A percentile compares a stretch with the other conserved stretches of the same genome.
Conservation (phyloP, 1,140 invertebrate genomes). For the Heliothis subflexa region DNA sequence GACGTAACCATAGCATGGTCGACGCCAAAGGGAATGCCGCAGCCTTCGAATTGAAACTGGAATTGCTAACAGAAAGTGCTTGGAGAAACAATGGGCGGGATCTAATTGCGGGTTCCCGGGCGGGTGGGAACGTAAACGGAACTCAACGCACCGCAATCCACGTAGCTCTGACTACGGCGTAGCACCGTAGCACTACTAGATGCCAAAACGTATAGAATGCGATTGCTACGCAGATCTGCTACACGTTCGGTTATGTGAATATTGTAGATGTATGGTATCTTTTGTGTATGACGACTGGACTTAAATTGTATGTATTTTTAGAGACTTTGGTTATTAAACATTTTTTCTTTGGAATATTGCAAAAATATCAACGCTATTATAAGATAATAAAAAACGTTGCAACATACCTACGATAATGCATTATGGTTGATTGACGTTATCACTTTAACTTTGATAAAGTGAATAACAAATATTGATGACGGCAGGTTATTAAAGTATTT, state of each 20-base stretch:
- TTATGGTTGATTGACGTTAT: too few species aligned
- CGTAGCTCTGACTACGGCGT: conserved; percentile 37
- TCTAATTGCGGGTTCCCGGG: conserved; percentile 65
- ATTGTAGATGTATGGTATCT: neutral
- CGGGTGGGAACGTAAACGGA: conserved; percentile 58
- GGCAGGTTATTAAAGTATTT: neutral
- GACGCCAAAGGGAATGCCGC: conserved; percentile 52
- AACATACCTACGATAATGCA: too few species aligned
- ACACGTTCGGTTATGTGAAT: neutral
- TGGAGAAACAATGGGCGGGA: conserved; percentile 62
- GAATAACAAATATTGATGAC: too few species aligned
- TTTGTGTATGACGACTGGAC: neutral
- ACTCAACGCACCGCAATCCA: conserved; percentile 61
- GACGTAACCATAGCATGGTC: conserved; percentile 21
- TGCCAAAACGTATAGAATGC: conserved; percentile 47
- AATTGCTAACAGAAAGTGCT: conserved; percentile 65
- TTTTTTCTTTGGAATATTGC: too few species aligned
- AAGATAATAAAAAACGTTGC: too few species aligned
- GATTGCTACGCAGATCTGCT: conserved; percentile 32
- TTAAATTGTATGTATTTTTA: neutral
- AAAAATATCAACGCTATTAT: too few species aligned
- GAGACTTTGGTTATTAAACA: neutral
- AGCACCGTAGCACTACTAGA: conserved; percentile 38
- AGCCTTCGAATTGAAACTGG: conserved; percentile 58
- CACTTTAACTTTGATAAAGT: too few species aligned